These are phyloP conservation scores for Poecilus cupreus DNA, from an alignment of 2,888 invertebrate genomes.

Conservation along the genomic window DNA sequence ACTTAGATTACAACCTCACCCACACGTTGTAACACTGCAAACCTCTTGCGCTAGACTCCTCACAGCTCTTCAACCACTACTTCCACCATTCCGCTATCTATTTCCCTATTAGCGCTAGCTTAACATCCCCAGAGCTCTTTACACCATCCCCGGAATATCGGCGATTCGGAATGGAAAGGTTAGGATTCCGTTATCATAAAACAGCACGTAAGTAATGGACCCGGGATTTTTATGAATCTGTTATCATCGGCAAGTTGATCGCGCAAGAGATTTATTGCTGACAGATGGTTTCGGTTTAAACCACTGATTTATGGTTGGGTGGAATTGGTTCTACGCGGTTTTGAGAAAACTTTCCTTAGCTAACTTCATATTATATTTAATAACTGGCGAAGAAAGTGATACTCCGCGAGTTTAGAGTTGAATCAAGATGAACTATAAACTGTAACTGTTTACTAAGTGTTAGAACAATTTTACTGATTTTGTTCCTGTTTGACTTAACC, in stretches of 20 bases:
- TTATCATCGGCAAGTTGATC: constrained; percentile 38
- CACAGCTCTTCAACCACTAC: neutral
- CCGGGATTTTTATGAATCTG: constrained; percentile 42
- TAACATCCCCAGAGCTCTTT: neutral
- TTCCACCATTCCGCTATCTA: neutral
- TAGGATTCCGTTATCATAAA: constrained; percentile 56
- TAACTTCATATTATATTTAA: neutral
- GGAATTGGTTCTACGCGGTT: neutral
- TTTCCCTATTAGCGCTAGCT: neutral
- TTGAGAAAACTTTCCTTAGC: neutral
- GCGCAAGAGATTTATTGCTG: constrained; percentile 42
- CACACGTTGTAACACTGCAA: constrained; percentile 32
- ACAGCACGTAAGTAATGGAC: constrained; percentile 50
- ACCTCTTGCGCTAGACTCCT: neutral
- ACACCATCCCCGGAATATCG: neutral
- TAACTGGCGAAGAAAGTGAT: constrained; percentile 32
- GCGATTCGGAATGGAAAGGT: constrained; percentile 53
- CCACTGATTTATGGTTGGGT: constrained; percentile 22
- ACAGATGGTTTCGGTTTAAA: constrained; percentile 43
- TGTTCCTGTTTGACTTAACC: no score
- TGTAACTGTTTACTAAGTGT: no score
- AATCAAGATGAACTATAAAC: neutral
- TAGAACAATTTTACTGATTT: no score
- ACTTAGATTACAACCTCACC: constrained; percentile 54
- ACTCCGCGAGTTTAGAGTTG: neutral